A percentile compares a stretch with the other conserved stretches of the same genome.
phyloP scores from a whole-genome alignment of 1,140 invertebrate genomes.

The Hycleus cichorii region DNA sequence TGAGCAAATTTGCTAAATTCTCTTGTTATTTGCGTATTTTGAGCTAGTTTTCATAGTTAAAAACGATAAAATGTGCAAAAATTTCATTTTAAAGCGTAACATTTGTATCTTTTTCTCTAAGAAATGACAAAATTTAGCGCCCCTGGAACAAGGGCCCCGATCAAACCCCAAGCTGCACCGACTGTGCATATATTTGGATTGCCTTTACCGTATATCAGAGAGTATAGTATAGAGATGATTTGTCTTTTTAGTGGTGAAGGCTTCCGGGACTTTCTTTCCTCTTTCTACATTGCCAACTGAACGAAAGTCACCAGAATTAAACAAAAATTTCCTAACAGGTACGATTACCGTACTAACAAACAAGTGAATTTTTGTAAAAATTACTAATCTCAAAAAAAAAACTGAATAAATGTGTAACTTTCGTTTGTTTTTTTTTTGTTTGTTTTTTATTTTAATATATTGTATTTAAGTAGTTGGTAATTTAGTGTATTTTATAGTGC shows the following conservation, averaged over 20 bases:
- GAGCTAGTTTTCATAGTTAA: no score
- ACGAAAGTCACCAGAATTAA: constrained; percentile 31
- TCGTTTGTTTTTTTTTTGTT: not conserved
- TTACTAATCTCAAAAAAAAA: not conserved
- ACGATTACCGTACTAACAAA: constrained; percentile 25
- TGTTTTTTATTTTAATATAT: not conserved
- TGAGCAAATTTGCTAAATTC: no score
- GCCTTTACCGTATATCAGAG: not conserved
- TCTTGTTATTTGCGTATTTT: no score
- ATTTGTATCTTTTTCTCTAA: no score
- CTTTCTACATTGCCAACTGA: constrained; percentile 62
- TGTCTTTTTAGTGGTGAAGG: constrained; percentile 81
- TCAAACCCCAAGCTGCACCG: not conserved
- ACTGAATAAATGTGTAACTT: not conserved
- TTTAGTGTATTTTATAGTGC: no score
- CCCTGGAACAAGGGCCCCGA: no score
- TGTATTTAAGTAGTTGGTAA: no score
- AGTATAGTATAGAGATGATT: constrained; percentile 29
- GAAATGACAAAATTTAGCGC: no score
- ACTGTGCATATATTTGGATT: not conserved
- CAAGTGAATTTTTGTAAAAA: not conserved
- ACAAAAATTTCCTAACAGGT: constrained; percentile 32
- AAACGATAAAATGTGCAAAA: no score
- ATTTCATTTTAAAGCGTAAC: no score
- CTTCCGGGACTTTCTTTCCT: constrained; percentile 88